Base-by-base conservation (phyloP, 2,888 invertebrate species). In the Lasius fuliginosus region DNA sequence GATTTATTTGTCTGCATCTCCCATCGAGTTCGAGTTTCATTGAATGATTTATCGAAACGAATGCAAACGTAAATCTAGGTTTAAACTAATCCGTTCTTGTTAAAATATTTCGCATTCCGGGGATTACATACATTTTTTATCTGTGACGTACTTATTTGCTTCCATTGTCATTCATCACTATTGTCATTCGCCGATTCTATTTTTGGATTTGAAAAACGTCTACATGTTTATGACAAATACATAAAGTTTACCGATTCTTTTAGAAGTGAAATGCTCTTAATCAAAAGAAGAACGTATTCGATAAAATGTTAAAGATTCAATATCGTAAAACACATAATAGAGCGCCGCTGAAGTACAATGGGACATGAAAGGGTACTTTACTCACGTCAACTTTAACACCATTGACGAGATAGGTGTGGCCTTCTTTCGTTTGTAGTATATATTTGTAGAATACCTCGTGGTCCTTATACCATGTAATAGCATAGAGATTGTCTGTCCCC, bases 391-490 rank as follows among this genome's bases (percentile, higher is more conserved):
- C 94, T 88, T 93, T 93, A 82, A 95, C 94, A 56, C 95, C 95
- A 30, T 94, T 93, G 73, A 95, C 93, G 27, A 84, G 87, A 90
- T 95, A 95, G 67, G 91, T 93, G 89, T 94, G 93, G 83, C 94
- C 94, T 60, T 92, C 93, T 53, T 92, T 92, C 82, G 92, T 93
- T 82, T 92, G 93, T 33, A 95, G 94, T 75, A 95, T 94, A 90
- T 94, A 95, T 87, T 95, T 94, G 93, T 95, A 96, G 92, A 96
- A 95, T 91, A 95, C 95, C 87, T 95, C 95, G 91, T 95, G 93
- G 90, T 95, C 95, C 91, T 95, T 95, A 93, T 95, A 95, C 95
- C 95, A 95, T 81, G 95, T 94, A 74, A 95, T 95, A n/a, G 95
- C 93, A 93, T 95, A 95, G 53, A 95, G 93, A 77, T 93, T 93